These are phyloP conservation scores for Panzeria rudis DNA, from an alignment of 2,888 invertebrate genomes.

Conservation along the genomic window DNA sequence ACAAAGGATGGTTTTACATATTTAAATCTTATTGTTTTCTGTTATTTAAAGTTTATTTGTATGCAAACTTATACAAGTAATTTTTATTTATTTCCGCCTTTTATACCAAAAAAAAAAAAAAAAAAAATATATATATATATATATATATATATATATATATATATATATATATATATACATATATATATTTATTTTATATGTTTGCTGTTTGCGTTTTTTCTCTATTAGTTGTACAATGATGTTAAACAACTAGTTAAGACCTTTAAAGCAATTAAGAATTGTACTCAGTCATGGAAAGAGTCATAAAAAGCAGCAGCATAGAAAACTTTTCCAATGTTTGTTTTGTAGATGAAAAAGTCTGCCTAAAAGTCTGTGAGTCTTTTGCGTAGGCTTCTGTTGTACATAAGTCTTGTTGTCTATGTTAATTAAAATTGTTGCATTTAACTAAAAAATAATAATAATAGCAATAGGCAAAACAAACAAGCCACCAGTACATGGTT, in stretches of 20 bases:
- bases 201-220: slow-evolving; percentile 19
- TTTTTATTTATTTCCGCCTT: slow-evolving; percentile 74
- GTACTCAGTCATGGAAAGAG: slow-evolving; percentile 14
- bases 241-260: slow-evolving; percentile 69
- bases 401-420: slow-evolving; percentile 55
- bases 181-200: slow-evolving; percentile 14
- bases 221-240: slow-evolving; percentile 65
- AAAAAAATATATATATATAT: too few relatives aligned
- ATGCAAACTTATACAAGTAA: slow-evolving; percentile 52
- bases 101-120: slow-evolving; percentile 11
- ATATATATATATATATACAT: too few relatives aligned
- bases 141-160: too few relatives aligned
- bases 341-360: slow-evolving; percentile 39
- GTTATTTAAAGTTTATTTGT: slow-evolving; percentile 13
- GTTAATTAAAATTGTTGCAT: slow-evolving; percentile 72
- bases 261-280: slow-evolving; percentile 59
- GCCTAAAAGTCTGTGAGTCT: slow-evolving; percentile 54
- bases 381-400: slow-evolving; percentile 63
- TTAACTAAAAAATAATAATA: slow-evolving; percentile 18
- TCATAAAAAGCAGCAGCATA: background rate
- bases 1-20: slow-evolving; percentile 51
- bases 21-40: slow-evolving; percentile 2
- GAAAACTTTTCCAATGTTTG: slow-evolving; percentile 54
- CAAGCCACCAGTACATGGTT: slow-evolving; percentile 38
- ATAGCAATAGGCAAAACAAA: slow-evolving; percentile 18